Evolutionary conservation across 1,140 invertebrate species (phyloP).

Genomic region (Drosophila varians): DNA sequence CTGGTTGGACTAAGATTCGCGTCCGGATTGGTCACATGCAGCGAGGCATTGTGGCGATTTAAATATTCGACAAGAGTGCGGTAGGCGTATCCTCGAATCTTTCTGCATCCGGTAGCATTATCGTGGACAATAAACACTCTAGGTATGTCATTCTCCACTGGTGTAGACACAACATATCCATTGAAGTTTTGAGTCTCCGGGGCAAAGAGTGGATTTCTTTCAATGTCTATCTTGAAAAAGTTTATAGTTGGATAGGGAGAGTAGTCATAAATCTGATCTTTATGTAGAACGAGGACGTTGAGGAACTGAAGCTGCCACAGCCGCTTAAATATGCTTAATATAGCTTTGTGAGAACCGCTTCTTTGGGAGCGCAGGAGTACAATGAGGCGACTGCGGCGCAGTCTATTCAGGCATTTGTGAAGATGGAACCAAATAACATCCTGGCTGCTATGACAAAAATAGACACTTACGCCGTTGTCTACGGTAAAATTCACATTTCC

Average conservation of each 20-base stretch:
- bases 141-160: slow-evolving; percentile 72
- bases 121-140: slow-evolving; percentile 57
- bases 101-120: slow-evolving; percentile 5
- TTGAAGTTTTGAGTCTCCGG: slow-evolving; percentile 15
- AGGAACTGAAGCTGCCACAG: slow-evolving; percentile 63
- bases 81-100: slow-evolving; percentile 63
- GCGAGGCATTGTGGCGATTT: slow-evolving; percentile 55
- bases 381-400: slow-evolving; percentile 47
- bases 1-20: slow-evolving; percentile 13
- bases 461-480: slow-evolving; percentile 43
- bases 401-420: slow-evolving; percentile 34
- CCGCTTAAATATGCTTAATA: slow-evolving; percentile 37
- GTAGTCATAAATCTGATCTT: slow-evolving; percentile 45
- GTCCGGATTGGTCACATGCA: slow-evolving; percentile 51
- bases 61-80: slow-evolving; percentile 62
- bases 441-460: slow-evolving; percentile 45
- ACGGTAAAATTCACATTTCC: slow-evolving; percentile 37
- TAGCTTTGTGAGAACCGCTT: background rate
- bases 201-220: slow-evolving; percentile 31
- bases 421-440: slow-evolving; percentile 55
- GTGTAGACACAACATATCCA: slow-evolving; percentile 64
- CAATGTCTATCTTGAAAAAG: slow-evolving; percentile 16
- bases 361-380: slow-evolving; percentile 19
- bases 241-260: slow-evolving; percentile 55
- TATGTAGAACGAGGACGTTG: slow-evolving; percentile 44